A percentile compares a stretch with the other conserved stretches of the same genome.
Evolutionary conservation across 2,113 vertebrate species (phyloP).

Genomic region (Aphyosemion australe): DNA sequence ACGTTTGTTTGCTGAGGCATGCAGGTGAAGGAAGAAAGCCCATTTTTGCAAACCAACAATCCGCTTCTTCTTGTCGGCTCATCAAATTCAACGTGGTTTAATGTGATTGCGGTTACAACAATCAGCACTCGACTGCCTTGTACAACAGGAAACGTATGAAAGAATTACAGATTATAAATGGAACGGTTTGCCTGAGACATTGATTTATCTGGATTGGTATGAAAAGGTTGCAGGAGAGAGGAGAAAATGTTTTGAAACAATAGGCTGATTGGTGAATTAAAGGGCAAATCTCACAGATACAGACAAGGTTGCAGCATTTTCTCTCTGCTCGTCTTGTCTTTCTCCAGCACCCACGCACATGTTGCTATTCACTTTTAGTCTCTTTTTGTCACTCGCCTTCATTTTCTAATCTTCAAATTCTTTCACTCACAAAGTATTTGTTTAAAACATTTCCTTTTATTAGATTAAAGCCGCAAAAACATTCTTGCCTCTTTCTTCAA

Average conservation of each 20-base stretch:
- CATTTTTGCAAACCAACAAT: neutral
- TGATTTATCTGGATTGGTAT: slow-evolving; percentile 16
- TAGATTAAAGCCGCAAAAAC: neutral
- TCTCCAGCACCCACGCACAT: neutral
- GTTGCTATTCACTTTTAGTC: slow-evolving; percentile 1
- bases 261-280: slow-evolving; percentile 44
- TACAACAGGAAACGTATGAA: neutral
- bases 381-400: neutral
- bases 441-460: slow-evolving; percentile 6
- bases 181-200: slow-evolving; percentile 19
- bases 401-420: slow-evolving; percentile 13
- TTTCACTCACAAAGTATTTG: neutral
- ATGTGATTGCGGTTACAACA: slow-evolving; percentile 61
- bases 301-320: slow-evolving; percentile 60
- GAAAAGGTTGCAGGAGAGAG: slow-evolving; percentile 19
- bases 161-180: neutral
- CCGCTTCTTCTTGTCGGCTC: slow-evolving; percentile 23
- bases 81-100: slow-evolving; percentile 31
- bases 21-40: neutral
- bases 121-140: slow-evolving; percentile 15
- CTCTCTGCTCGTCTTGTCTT: slow-evolving; percentile 36
- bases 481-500: neutral
- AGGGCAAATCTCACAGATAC: slow-evolving; percentile 39
- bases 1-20: neutral
- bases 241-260: slow-evolving; percentile 31